These are phyloP conservation scores for Prionchulus punctatus DNA, from an alignment of 2,888 invertebrate species.

Conservation along the genomic window DNA sequence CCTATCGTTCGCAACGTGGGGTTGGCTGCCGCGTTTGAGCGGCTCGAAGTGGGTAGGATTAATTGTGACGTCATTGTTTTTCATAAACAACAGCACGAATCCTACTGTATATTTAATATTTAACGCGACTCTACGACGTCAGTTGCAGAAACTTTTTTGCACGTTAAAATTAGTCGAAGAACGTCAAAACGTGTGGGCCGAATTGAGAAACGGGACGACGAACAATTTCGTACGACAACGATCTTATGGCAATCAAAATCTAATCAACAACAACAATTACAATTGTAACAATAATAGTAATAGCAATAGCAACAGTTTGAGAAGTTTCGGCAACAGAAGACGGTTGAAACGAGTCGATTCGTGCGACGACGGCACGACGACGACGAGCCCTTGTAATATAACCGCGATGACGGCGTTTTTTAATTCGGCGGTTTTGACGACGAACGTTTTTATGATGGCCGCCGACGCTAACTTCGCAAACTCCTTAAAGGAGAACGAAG, in stretches of 20 bases:
- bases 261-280: no score
- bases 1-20: slow-evolving; percentile 11
- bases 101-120: slow-evolving; percentile 12
- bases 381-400: neutral
- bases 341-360: no score
- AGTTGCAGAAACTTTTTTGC: slow-evolving; percentile 1
- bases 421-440: no score
- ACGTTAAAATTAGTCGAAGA: neutral
- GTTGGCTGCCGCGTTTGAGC: slow-evolving; percentile 8
- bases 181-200: neutral
- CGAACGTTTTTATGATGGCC: no score
- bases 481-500: no score
- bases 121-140: slow-evolving; percentile 4
- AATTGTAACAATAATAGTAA: no score
- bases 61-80: slow-evolving; percentile 11
- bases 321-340: no score
- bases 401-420: neutral
- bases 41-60: slow-evolving; percentile 12
- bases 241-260: neutral
- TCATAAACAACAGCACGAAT: slow-evolving; percentile 13
- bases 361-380: neutral
- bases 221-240: neutral
- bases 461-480: no score
- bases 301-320: no score
- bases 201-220: neutral